phyloP scores from a whole-genome alignment of 1,140 invertebrate genomes.

The Probaryconus sp. region DNA sequence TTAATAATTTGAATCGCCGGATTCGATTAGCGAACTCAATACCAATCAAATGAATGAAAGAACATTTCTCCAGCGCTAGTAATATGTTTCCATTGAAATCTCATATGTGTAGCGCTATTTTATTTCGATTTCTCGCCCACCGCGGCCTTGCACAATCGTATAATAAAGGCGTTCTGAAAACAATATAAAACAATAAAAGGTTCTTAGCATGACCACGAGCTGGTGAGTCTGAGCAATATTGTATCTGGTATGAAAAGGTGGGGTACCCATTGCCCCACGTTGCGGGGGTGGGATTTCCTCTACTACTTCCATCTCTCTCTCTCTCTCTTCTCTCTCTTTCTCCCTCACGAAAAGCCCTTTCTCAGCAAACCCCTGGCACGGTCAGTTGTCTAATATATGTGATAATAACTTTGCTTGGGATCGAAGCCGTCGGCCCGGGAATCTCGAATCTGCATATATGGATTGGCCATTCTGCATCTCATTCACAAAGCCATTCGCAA shows the following conservation, averaged over 20 bases:
- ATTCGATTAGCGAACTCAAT: no score
- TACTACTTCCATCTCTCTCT: not conserved
- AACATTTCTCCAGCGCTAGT: constrained; percentile 26
- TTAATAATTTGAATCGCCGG: no score
- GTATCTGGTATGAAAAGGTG: constrained; percentile 63
- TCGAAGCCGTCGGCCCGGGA: constrained; percentile 66
- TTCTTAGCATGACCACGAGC: constrained; percentile 68
- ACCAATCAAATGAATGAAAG: constrained; percentile 15
- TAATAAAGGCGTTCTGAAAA: constrained; percentile 66
- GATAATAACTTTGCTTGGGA: constrained; percentile 69
- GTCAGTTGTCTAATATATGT: constrained; percentile 72
- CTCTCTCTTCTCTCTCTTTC: not conserved
- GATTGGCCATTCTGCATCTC: constrained; percentile 58
- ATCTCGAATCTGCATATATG: constrained; percentile 71
- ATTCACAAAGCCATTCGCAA: constrained; percentile 33
- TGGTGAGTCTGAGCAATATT: constrained; percentile 61
- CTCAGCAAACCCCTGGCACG: constrained; percentile 48
- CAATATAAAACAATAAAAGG: constrained; percentile 73
- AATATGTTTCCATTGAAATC: constrained; percentile 36
- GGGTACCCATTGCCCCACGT: constrained; percentile 23
- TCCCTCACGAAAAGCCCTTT: constrained; percentile 52
- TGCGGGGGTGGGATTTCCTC: constrained; percentile 33
- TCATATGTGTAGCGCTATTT: constrained; percentile 58
- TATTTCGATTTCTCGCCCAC: constrained; percentile 62
- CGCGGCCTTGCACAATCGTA: constrained; percentile 33